Conservation (phyloP, 2,797 vertebrate species). For the Phrynocephalus guinanensis region DNA sequence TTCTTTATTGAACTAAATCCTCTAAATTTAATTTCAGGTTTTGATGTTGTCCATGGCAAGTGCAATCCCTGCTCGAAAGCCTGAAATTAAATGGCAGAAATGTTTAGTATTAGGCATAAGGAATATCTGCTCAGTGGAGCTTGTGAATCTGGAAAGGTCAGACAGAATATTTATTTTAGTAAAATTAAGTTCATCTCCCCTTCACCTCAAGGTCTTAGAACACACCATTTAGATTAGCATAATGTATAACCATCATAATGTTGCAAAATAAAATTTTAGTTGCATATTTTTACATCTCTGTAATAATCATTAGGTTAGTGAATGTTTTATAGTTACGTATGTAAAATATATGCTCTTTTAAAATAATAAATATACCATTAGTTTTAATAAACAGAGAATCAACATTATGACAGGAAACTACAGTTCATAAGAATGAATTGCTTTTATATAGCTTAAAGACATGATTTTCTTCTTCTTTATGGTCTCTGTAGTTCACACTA, state of each 20-base stretch:
- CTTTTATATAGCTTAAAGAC: background rate
- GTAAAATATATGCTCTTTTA: background rate
- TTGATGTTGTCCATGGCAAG: conserved; percentile 37
- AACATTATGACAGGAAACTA: background rate
- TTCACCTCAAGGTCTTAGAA: conserved; percentile 4
- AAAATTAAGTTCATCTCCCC: conserved; percentile 36
- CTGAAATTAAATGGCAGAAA: conserved; percentile 6
- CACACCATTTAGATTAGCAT: background rate
- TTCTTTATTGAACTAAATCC: conserved; percentile 41
- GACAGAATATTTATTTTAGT: conserved; percentile 24
- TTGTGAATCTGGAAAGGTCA: conserved; percentile 41
- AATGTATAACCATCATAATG: conserved; percentile 17
- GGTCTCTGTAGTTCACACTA: too few relatives aligned
- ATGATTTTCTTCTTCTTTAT: background rate
- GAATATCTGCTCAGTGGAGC: conserved; percentile 22
- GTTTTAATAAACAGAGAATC: background rate
- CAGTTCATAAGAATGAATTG: background rate
- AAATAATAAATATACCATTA: background rate
- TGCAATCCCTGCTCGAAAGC: conserved; percentile 45
- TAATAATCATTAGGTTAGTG: background rate
- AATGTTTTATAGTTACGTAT: background rate
- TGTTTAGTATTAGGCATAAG: conserved; percentile 42
- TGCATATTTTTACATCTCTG: background rate
- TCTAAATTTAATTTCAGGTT: conserved; percentile 53
- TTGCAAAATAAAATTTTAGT: conserved; percentile 31